Conservation (phyloP, 2,113 vertebrate species). For the Gorsachius goisagi region DNA sequence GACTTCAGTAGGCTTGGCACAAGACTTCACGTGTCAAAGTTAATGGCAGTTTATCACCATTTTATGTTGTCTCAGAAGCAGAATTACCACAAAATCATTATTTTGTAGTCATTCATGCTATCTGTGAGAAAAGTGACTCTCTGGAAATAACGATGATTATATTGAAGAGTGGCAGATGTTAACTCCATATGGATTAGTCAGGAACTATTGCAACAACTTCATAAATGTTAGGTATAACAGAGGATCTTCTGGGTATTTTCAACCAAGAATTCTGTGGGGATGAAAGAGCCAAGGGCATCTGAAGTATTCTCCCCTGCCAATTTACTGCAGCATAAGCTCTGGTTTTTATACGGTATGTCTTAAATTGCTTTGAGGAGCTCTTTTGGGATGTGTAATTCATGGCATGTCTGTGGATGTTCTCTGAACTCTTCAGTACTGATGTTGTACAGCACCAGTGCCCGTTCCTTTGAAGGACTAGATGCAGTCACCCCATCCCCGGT, state of each 20-base stretch:
- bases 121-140: not conserved
- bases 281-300: not conserved
- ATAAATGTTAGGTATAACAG: not conserved
- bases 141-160: not conserved
- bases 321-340: not conserved
- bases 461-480: not conserved
- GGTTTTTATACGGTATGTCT: not conserved
- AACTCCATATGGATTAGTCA: not conserved
- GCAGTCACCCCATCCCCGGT: not conserved
- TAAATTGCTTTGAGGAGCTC: not conserved
- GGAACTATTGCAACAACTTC: not conserved
- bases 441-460: not conserved
- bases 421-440: not conserved
- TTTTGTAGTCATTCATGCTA: not conserved
- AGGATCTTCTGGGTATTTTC: not conserved
- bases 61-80: constrained; percentile 5
- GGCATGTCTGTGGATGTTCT: not conserved
- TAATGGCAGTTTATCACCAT: not conserved
- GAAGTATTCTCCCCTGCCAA: not conserved
- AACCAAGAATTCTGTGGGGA: not conserved
- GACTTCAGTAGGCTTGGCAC: not conserved
- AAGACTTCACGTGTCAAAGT: not conserved
- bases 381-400: not conserved
- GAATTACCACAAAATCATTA: not conserved
- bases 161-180: not conserved